Base-by-base conservation (phyloP, 2,113 vertebrate genomes). In the Pterocles gutturalis region DNA sequence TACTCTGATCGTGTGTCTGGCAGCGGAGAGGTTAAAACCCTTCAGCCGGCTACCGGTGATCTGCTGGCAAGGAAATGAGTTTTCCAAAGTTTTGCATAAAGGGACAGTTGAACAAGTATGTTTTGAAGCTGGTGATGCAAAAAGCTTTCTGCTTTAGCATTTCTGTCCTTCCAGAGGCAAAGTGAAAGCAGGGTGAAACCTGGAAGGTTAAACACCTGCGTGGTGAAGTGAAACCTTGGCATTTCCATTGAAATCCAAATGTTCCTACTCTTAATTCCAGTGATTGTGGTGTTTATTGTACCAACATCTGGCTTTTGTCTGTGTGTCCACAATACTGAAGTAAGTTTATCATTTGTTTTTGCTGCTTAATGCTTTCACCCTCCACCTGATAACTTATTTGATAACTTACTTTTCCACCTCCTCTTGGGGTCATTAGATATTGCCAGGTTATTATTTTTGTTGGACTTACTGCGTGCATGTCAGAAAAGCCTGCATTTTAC, bases 241-340 rank as follows among this genome's bases (percentile, higher is more conserved):
- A 55, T 66, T 94, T 88, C 0, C 0, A 24, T 62, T 46, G 49
- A 88, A 93, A 88, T 55, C 28, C 4, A 5, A 60, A 13, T 12
- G 26, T 81, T 94, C 88, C 79, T 92, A 58, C 67, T 80, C 54
- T 43, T 83, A 87, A 76, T 80, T 80, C 85, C 60, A 58, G 58
- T 65, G 66, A 61, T 62, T 77, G 33, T 55, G 43, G 41, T 91
- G 85, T 91, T 95, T 92, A 80, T 62, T 89, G 36, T 86, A 85
- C n/a, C 29, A 91, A 57, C 58, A 73, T 93, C 90, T 96, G 96
- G 62, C 31, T 94, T 95, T 86, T 90, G 41, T 96, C 95, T 77
- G 17, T 60, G 58, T 67, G 66, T 92, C 76, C 70, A 21, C 75
- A 69, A 2, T 49, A 54, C 57, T 70, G 75, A 88, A 73, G 26